Evolutionary conservation across 2,113 vertebrate species (phyloP).

Genomic region (Furnarius figulus): DNA sequence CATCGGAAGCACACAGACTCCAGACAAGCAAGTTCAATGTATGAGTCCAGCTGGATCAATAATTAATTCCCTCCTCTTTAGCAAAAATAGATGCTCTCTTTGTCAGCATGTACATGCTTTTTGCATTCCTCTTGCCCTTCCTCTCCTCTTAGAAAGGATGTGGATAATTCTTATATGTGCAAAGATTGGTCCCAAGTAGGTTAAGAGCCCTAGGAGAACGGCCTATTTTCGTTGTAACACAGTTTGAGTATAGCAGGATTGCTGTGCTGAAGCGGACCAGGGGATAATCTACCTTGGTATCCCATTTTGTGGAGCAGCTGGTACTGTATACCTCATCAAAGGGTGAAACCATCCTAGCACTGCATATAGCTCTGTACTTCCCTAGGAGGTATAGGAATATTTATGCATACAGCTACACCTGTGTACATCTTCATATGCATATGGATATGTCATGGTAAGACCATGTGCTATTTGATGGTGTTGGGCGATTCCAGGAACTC

Average conservation of each 20-base stretch:
- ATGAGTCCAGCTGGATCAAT: slow-evolving; percentile 38
- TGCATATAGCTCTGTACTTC: background rate
- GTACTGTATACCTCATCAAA: background rate
- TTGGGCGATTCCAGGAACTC: background rate
- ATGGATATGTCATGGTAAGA: fast-evolving
- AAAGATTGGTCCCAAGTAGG: background rate
- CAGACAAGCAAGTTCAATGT: background rate
- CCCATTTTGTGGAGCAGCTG: background rate
- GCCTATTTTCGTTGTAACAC: slow-evolving; percentile 34
- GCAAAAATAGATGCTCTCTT: slow-evolving; percentile 15
- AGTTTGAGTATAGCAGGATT: background rate
- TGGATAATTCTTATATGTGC: background rate
- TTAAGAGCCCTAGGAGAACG: slow-evolving; percentile 43
- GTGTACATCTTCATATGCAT: fast-evolving
- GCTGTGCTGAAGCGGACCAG: background rate
- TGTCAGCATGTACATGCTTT: background rate
- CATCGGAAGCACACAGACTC: background rate
- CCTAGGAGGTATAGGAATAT: background rate
- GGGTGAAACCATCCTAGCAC: background rate
- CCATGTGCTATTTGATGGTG: fast-evolving
- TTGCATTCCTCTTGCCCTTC: background rate
- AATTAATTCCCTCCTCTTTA: slow-evolving; percentile 58
- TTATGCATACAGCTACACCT: background rate
- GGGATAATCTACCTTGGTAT: background rate
- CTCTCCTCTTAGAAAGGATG: background rate